phyloP scores from a whole-genome alignment of 2,797 vertebrate species.

The Graptemys geographica region DNA sequence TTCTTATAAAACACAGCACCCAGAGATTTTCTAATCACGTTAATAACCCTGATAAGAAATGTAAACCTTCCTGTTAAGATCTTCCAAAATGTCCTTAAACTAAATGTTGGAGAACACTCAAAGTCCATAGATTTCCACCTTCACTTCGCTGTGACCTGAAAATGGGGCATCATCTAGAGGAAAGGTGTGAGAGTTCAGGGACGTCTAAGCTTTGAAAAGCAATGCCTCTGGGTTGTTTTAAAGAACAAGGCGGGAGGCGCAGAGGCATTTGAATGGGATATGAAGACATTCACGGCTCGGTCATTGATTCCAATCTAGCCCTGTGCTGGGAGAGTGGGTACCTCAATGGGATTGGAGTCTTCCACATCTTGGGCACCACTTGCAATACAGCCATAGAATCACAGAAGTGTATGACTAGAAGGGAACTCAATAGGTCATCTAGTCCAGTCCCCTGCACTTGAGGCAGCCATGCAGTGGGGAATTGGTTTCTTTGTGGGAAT shows the following conservation, averaged over 20 bases:
- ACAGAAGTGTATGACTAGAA: background rate
- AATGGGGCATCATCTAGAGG: background rate
- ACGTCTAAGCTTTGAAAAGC: background rate
- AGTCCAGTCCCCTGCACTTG: too few species aligned
- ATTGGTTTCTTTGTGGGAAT: too few species aligned
- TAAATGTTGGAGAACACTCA: background rate
- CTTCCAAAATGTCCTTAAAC: background rate
- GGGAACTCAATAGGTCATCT: background rate
- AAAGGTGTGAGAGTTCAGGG: background rate
- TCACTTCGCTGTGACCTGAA: background rate
- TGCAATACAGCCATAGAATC: background rate
- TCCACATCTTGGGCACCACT: background rate
- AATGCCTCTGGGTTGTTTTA: background rate
- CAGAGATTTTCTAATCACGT: background rate
- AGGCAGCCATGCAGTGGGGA: background rate
- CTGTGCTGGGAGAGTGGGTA: too few species aligned
- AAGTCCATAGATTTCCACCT: slow-evolving; percentile 23
- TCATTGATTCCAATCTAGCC: too few species aligned
- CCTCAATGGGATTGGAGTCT: background rate
- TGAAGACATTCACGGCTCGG: too few species aligned
- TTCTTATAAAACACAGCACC: background rate
- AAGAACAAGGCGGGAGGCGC: rapidly evolving
- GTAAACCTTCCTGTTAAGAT: background rate
- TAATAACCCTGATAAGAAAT: slow-evolving; percentile 21
- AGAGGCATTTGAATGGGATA: too few species aligned